Evolutionary conservation across 2,797 vertebrate genomes (phyloP).

Genomic region (Diplodus puntazzo): DNA sequence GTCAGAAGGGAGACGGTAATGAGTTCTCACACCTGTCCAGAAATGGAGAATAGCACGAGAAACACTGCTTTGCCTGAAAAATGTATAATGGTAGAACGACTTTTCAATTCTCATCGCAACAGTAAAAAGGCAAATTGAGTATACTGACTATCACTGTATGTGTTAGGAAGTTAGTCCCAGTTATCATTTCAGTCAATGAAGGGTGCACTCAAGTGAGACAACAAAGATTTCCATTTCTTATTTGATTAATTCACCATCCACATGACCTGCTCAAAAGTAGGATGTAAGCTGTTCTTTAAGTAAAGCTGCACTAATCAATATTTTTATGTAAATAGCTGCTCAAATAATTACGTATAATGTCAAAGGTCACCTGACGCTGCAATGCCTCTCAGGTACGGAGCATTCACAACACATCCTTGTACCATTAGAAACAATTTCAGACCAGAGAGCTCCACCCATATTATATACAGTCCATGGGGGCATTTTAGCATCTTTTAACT

Average conservation of each 20-base stretch:
- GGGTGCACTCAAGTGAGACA: not conserved
- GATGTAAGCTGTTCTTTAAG: not conserved
- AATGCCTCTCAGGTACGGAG: not conserved
- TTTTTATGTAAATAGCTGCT: not conserved
- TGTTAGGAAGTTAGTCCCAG: not conserved
- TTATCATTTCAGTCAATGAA: constrained; percentile 18
- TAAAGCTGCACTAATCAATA: not conserved
- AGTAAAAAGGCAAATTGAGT: constrained; percentile 16
- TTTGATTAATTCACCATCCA: not conserved
- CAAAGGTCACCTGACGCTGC: not conserved
- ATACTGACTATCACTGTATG: constrained; percentile 19
- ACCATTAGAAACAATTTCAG: too few relatives aligned
- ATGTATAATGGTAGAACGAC: constrained; percentile 1
- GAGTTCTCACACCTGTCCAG: constrained; percentile 58
- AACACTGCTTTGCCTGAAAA: constrained; percentile 18
- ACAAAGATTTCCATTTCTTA: not conserved
- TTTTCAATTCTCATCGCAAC: constrained; percentile 36
- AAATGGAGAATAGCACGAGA: constrained; percentile 31
- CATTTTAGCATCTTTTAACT: not conserved
- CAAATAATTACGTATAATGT: not conserved
- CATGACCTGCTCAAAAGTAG: not conserved
- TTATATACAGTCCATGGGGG: too few relatives aligned
- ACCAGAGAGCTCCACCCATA: too few relatives aligned
- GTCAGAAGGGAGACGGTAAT: constrained; percentile 60
- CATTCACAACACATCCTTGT: not conserved